These are phyloP conservation scores for Myodes glareolus DNA, from an alignment of 2,113 vertebrate species.

Conservation along the genomic window DNA sequence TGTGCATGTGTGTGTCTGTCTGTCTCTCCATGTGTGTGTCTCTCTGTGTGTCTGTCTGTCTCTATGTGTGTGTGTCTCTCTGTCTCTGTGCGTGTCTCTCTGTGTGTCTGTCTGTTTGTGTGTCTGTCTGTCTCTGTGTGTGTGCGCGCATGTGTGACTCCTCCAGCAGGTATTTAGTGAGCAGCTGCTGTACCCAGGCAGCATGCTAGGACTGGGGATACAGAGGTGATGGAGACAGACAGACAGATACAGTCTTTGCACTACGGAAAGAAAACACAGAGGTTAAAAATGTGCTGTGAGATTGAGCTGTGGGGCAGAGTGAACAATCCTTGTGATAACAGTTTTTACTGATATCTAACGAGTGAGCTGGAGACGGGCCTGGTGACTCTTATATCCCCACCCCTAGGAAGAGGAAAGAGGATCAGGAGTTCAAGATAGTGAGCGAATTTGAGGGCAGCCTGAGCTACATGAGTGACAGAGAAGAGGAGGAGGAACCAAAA, in stretches of 20 bases:
- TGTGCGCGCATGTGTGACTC: accelerated
- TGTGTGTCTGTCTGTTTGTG: no score
- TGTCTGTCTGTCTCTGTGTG: no score
- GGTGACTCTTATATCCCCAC: not conserved
- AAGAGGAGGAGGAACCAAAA: not conserved
- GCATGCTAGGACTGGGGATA: not conserved
- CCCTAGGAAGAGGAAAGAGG: not conserved
- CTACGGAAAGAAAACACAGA: not conserved
- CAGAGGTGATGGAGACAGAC: not conserved
- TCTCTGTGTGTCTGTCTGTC: no score
- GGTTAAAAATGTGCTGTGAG: not conserved
- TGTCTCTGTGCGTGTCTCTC: no score
- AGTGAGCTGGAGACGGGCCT: not conserved
- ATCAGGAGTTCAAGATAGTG: not conserved
- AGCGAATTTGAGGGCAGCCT: not conserved
- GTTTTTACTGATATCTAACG: not conserved
- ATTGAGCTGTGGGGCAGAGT: not conserved
- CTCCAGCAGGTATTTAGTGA: not conserved
- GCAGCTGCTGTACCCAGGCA: not conserved
- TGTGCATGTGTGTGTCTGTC: no score
- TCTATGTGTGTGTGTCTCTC: no score
- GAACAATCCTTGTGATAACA: not conserved
- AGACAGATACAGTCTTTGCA: not conserved
- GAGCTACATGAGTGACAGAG: not conserved
- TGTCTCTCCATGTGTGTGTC: no score